Percentiles rank a stretch among this genome's conserved stretches.
phyloP scores from a whole-genome alignment of 2,888 invertebrate species.

The Mongoloraphidia duomilia region DNA sequence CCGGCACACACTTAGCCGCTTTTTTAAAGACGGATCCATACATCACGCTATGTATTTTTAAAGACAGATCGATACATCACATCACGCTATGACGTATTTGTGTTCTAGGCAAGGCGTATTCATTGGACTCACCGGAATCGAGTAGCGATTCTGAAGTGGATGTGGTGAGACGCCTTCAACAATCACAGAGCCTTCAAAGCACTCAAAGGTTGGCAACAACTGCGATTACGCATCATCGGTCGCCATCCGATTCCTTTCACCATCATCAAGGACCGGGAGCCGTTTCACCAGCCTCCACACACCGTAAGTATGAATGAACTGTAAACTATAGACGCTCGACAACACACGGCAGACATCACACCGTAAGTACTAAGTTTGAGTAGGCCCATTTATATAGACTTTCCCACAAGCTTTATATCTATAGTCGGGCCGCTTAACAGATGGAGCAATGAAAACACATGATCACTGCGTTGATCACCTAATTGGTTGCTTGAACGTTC shows the following conservation, averaged over 20 bases:
- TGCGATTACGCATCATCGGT: not conserved
- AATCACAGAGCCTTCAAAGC: conserved; percentile 28
- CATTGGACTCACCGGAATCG: conserved; percentile 47
- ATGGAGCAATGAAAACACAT: too few species aligned
- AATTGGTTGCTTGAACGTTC: too few species aligned
- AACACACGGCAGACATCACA: too few species aligned
- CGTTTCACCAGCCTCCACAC: not conserved
- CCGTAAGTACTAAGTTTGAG: too few species aligned
- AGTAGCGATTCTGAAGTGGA: conserved; percentile 61
- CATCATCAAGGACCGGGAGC: not conserved
- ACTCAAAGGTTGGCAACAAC: conserved; percentile 29
- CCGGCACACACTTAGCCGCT: not conserved
- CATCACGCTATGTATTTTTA: not conserved
- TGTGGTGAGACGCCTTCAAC: conserved; percentile 35
- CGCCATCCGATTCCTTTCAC: not conserved
- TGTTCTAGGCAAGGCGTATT: conserved; percentile 40
- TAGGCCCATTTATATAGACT: too few species aligned
- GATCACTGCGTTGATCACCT: too few species aligned
- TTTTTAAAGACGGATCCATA: not conserved
- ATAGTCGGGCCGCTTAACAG: too few species aligned
- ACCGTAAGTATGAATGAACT: conserved; percentile 2
- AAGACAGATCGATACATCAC: conserved; percentile 5
- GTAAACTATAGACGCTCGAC: too few species aligned
- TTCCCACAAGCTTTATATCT: too few species aligned
- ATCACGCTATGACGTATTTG: not conserved